A percentile compares a stretch with the other conserved stretches of the same genome.
Evolutionary conservation across 2,797 vertebrate genomes (phyloP).

Genomic region (Ctenosaura bakeri): DNA sequence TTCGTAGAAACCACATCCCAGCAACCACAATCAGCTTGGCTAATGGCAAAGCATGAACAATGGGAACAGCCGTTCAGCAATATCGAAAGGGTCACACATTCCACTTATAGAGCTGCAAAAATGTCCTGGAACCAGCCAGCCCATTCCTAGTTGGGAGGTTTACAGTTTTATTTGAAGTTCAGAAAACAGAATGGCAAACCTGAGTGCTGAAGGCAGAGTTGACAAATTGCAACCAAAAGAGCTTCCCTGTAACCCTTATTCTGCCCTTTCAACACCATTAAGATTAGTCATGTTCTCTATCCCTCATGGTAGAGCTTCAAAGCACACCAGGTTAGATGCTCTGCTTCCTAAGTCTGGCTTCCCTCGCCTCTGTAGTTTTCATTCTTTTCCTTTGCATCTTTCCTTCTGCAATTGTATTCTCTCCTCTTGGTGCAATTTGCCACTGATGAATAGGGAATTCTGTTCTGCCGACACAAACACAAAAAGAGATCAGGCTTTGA

Average conservation of each 20-base stretch:
- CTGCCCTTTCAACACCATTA: neutral
- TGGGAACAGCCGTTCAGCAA: neutral
- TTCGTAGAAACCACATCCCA: too few relatives aligned
- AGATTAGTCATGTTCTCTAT: neutral
- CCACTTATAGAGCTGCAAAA: neutral
- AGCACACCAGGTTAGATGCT: neutral
- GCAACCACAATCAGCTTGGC: too few relatives aligned
- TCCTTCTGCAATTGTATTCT: neutral
- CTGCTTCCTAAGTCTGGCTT: slow-evolving; percentile 1
- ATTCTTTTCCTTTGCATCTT: slow-evolving; percentile 5
- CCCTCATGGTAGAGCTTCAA: neutral
- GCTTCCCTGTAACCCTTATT: neutral
- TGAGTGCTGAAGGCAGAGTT: neutral
- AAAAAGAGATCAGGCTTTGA: slow-evolving; percentile 21
- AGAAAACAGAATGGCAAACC: neutral
- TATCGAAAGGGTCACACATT: neutral
- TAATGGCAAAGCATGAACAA: too few relatives aligned
- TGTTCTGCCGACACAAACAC: slow-evolving; percentile 14
- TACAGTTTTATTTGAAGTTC: neutral
- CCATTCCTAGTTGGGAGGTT: neutral
- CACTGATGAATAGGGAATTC: slow-evolving; percentile 22
- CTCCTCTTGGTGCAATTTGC: slow-evolving; percentile 30
- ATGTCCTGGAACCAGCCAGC: neutral
- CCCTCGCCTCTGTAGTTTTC: neutral
- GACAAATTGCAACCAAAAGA: neutral